A percentile compares a stretch with the other conserved stretches of the same genome.
These are phyloP conservation scores for Cryptocephalus moraei DNA, from an alignment of 2,888 invertebrate species.

Conservation along the genomic window DNA sequence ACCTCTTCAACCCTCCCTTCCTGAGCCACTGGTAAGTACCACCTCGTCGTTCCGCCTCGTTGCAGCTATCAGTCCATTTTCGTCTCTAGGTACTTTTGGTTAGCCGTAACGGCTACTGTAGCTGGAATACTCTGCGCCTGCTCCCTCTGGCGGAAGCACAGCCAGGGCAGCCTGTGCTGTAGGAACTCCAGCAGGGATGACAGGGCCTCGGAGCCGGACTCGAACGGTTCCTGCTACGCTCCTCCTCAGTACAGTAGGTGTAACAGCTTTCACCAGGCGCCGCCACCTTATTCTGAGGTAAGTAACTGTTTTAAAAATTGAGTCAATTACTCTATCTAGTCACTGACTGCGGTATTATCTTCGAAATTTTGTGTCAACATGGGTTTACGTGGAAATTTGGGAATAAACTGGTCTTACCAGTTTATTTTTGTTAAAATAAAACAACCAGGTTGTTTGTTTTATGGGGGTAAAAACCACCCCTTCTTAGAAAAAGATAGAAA, in stretches of 20 bases:
- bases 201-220: slow-evolving; percentile 63
- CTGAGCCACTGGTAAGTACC: slow-evolving; percentile 56
- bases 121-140: slow-evolving; percentile 61
- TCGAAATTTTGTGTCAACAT: no score
- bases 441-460: no score
- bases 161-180: slow-evolving; percentile 29
- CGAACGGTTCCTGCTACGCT: slow-evolving; percentile 67
- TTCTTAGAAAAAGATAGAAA: no score
- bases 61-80: neutral
- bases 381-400: no score
- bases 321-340: no score
- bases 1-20: slow-evolving; percentile 53
- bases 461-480: no score
- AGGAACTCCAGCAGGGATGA: slow-evolving; percentile 41
- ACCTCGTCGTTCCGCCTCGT: neutral
- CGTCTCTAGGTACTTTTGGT: slow-evolving; percentile 35
- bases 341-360: no score
- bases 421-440: no score
- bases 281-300: slow-evolving; percentile 80
- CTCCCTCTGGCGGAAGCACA: slow-evolving; percentile 51
- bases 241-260: slow-evolving; percentile 79
- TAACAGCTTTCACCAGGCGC: slow-evolving; percentile 71
- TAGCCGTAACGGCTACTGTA: slow-evolving; percentile 56
- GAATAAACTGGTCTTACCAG: no score
- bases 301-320: neutral